phyloP scores from a whole-genome alignment of 2,113 vertebrate genomes.

The Urocynchramus pylzowi region DNA sequence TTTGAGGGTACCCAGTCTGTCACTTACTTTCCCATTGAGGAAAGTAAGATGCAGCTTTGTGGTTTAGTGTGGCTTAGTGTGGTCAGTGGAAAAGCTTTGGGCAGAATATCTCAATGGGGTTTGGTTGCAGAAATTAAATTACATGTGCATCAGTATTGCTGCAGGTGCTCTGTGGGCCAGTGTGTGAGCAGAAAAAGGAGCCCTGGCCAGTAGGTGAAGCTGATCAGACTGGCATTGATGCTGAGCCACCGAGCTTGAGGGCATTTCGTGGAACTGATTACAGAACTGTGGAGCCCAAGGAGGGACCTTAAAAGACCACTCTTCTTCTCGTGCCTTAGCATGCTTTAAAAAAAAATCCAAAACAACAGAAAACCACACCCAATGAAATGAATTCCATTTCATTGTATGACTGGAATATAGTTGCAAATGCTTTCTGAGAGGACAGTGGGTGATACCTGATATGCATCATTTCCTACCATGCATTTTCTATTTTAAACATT shows the following conservation, averaged over 20 bases:
- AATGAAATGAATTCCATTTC: no score
- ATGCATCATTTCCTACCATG: background rate
- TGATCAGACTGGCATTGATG: background rate
- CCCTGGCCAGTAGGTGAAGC: background rate
- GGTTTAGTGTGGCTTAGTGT: background rate
- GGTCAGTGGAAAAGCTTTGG: background rate
- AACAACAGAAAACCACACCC: background rate
- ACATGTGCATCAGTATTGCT: fast-evolving
- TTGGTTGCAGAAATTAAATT: background rate
- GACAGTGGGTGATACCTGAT: background rate
- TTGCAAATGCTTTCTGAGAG: background rate
- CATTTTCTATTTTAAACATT: background rate
- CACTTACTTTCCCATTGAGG: background rate
- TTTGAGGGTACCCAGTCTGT: background rate
- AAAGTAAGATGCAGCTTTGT: background rate
- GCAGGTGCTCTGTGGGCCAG: background rate
- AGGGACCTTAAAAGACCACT: background rate
- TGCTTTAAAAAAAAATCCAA: background rate
- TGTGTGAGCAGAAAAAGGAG: background rate
- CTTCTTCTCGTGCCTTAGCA: background rate
- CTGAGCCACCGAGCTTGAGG: background rate
- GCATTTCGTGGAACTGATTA: background rate
- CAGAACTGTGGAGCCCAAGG: background rate
- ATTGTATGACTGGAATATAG: background rate
- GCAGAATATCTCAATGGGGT: background rate